A percentile compares a stretch with the other conserved stretches of the same genome.
These are phyloP conservation scores for Pasiphila rectangulata DNA, from an alignment of 2,888 invertebrate genomes.

Conservation along the genomic window DNA sequence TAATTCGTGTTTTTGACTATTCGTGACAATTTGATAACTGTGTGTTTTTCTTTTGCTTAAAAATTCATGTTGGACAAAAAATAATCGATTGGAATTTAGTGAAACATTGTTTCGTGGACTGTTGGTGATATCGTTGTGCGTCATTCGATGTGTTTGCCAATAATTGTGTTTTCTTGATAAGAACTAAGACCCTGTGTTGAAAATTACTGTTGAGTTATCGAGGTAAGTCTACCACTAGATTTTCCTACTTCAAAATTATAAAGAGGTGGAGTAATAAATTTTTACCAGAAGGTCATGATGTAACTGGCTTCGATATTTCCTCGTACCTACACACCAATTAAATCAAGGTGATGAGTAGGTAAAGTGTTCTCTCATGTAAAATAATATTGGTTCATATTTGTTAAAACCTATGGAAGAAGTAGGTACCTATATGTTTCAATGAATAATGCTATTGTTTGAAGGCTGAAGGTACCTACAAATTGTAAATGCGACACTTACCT, in stretches of 20 bases:
- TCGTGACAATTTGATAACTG: conserved; percentile 61
- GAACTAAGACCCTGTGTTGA: conserved; percentile 25
- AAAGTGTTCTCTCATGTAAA: background rate
- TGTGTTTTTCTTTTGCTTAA: conserved; percentile 48
- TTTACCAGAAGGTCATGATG: conserved; percentile 46
- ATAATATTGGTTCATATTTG: too few species aligned
- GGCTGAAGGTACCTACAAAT: too few species aligned
- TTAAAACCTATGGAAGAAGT: too few species aligned
- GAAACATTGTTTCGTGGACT: conserved; percentile 59
- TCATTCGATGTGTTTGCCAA: conserved; percentile 52
- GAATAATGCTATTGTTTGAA: too few species aligned
- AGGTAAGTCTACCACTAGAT: too few species aligned
- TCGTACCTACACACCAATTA: conserved; percentile 5
- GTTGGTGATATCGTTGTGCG: conserved; percentile 62
- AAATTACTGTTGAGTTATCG: conserved; percentile 25
- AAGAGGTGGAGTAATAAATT: background rate
- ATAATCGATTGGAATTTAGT: conserved; percentile 68
- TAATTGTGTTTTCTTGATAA: conserved; percentile 23
- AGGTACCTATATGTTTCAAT: too few species aligned
- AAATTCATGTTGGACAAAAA: conserved; percentile 55
- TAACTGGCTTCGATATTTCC: conserved; percentile 40
- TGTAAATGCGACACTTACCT: too few species aligned
- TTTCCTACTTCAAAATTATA: too few species aligned
- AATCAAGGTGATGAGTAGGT: background rate
- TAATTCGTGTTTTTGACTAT: conserved; percentile 66